Evolutionary conservation across 2,888 invertebrate genomes (phyloP).

Genomic region (Tetheella fluctuosa): DNA sequence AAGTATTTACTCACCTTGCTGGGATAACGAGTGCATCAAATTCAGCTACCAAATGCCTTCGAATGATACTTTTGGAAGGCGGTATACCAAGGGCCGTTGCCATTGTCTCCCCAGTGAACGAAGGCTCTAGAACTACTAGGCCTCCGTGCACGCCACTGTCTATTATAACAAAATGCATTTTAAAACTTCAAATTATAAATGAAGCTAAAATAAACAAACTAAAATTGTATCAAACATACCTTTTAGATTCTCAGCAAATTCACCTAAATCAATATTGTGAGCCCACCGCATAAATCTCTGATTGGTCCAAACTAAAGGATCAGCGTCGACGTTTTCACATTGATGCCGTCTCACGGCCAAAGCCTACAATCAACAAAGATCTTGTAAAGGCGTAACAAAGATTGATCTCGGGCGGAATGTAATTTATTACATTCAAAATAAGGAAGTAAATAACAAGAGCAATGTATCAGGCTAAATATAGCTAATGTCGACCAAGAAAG

Average conservation of each 20-base stretch:
- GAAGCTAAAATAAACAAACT: conserved; percentile 12
- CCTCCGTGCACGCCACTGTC: conserved; percentile 98
- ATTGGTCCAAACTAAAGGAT: conserved; percentile 98
- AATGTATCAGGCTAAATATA: conserved; percentile 55
- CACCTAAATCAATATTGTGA: conserved; percentile 95
- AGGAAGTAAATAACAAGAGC: conserved; percentile 45
- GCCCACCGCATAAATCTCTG: conserved; percentile 97
- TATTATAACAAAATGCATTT: conserved; percentile 53
- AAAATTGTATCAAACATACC: conserved; percentile 77
- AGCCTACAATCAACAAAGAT: conserved; percentile 83
- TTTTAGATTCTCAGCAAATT: conserved; percentile 96
- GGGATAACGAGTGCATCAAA: conserved; percentile 95
- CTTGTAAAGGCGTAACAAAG: conserved; percentile 42
- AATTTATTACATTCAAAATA: conserved; percentile 48
- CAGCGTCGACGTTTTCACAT: conserved; percentile 94
- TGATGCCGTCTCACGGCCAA: conserved; percentile 94
- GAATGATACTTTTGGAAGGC: conserved; percentile 95
- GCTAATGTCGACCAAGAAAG: conserved; percentile 40
- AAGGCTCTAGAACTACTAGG: conserved; percentile 95
- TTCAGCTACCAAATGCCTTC: conserved; percentile 95
- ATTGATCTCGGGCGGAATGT: conserved; percentile 43
- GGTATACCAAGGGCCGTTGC: conserved; percentile 96
- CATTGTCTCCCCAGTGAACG: conserved; percentile 97
- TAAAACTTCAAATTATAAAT: neutral
- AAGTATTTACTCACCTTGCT: conserved; percentile 88